Percentiles rank a stretch among this genome's conserved stretches.
phyloP scores from a whole-genome alignment of 92 coral and sea anemone species.

The Siderastrea radians region DNA sequence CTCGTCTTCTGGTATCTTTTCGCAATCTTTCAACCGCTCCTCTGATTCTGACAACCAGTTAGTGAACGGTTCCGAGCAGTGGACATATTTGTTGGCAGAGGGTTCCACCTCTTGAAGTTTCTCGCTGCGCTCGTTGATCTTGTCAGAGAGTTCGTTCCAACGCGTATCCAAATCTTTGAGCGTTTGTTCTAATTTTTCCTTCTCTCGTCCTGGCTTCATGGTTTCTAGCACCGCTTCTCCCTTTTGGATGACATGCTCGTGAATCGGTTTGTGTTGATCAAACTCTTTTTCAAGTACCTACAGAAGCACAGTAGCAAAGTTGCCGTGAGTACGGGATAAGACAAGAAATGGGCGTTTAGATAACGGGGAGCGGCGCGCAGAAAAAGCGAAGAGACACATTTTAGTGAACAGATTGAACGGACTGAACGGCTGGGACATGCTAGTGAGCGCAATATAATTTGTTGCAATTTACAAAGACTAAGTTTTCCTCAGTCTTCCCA shows the following conservation, averaged over 20 bases:
- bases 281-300: conserved; percentile 84
- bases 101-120: conserved; percentile 84
- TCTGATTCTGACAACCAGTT: conserved; percentile 92
- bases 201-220: conserved; percentile 84
- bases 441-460: too few species aligned
- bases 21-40: conserved; percentile 74
- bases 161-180: conserved; percentile 77
- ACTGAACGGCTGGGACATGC: too few species aligned
- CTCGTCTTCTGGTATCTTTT: conserved; percentile 81
- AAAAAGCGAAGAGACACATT: too few species aligned
- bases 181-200: conserved; percentile 77
- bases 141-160: conserved; percentile 81
- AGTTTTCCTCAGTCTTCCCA: too few species aligned
- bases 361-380: too few species aligned
- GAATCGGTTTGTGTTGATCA: conserved; percentile 79
- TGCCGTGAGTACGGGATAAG: neutral
- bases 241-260: conserved; percentile 85
- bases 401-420: too few species aligned
- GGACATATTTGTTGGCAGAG: conserved; percentile 77
- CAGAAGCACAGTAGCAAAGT: neutral
- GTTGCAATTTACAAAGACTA: too few species aligned
- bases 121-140: conserved; percentile 67
- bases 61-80: conserved; percentile 76
- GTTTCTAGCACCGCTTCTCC: conserved; percentile 79
- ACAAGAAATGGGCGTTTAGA: too few species aligned